Base-by-base conservation (phyloP, 2,797 vertebrate genomes). In the Helarctos malayanus region DNA sequence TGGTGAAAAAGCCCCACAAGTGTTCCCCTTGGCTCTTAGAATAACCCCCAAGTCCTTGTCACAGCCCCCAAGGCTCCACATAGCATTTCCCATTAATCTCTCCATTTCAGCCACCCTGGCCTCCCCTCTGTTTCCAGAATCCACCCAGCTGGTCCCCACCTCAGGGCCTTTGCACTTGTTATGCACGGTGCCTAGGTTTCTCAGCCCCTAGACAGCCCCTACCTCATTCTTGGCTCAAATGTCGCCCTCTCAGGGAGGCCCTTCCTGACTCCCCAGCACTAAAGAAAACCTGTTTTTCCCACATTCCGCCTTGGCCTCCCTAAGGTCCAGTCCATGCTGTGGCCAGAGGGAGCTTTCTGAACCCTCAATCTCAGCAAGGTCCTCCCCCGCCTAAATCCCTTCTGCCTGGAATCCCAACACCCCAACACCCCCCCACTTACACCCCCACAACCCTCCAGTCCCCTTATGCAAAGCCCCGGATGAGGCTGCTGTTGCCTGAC, bases 401-500 rank as follows among this genome's bases (percentile, higher is more conserved):
- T 68, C 65, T 45, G 41, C 8, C 6, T 21, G 5, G 49, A n/a
- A 19, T 1, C 84, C 8, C 25, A 21, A 35, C n/a, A 68, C n/a
- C 18, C 65, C 18, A 9, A 19, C 65, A 16, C 15, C 73, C 27
- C 41, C 32, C 15, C 15, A 16, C 15, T 8, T 6, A 49, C 49
- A 14, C 14, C 7, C 61, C 45, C 15, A 1, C 14, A 32, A 47
- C 25, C 18, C 73, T 14, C 0, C 9, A 5, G 16, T 1, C 7
- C 68, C 45, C 13, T 1, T 38, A 16, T 14, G 10, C 57, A 11
- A 21, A 76, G 32, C 27, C 52, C 45, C 0, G 10, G 69, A 32
- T 10, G 47, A 21, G 82, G 81, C 75, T 0, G 0, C 38, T 7
- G 15, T 76, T 63, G 82, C 59, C 29, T 0, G 15, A 8, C 8